Conservation (phyloP, 2,113 vertebrate genomes). For the Strix aluco region DNA sequence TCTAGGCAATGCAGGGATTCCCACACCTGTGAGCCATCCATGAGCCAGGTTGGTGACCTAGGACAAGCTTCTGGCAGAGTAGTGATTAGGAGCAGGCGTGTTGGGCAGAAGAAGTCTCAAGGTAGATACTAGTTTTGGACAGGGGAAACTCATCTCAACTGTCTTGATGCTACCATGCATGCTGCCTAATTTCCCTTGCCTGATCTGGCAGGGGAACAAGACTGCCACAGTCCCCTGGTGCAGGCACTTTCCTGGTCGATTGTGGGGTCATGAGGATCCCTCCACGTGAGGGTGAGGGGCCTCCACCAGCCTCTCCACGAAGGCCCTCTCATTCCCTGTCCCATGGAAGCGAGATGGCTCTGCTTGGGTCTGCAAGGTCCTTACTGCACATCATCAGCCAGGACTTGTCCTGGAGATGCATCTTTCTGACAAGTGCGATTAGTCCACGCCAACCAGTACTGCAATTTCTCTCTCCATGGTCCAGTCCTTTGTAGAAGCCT, state of each 20-base stretch:
- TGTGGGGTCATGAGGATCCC: background rate
- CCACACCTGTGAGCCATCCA: rapidly evolving
- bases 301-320: background rate
- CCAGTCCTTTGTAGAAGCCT: background rate
- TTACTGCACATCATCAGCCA: background rate
- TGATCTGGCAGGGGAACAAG: background rate
- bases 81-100: background rate
- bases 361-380: background rate
- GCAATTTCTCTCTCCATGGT: background rate
- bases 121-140: background rate
- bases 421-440: background rate
- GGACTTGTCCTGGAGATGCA: background rate
- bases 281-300: background rate
- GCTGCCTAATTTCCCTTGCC: background rate
- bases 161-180: background rate
- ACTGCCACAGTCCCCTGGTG: background rate
- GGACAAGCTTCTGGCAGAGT: background rate
- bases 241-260: background rate
- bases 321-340: background rate
- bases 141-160: background rate
- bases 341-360: background rate
- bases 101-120: background rate
- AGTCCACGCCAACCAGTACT: background rate
- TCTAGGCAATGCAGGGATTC: background rate
- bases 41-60: background rate